phyloP scores from a whole-genome alignment of 2,888 invertebrate genomes.

The Fissipunctia ypsillon region DNA sequence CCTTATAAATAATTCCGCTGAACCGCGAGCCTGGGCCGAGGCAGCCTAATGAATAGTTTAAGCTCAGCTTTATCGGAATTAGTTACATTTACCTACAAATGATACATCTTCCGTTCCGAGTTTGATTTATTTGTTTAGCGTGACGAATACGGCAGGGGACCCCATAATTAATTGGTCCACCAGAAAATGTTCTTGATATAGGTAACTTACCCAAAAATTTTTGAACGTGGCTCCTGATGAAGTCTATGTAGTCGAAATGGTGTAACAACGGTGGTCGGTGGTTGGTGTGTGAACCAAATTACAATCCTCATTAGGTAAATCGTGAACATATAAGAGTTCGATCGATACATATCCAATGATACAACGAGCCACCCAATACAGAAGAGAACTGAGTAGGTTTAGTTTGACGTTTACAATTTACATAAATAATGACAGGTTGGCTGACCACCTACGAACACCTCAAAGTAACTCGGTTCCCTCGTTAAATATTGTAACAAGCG shows the following conservation, averaged over 20 bases:
- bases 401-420: conserved; percentile 22
- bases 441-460: conserved; percentile 42
- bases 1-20: conserved; percentile 78
- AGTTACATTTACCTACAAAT: conserved; percentile 57
- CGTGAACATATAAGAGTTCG: neutral
- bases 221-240: neutral
- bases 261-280: too few species aligned
- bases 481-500: conserved; percentile 48
- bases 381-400: conserved; percentile 26
- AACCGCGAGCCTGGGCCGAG: conserved; percentile 61
- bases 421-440: conserved; percentile 40
- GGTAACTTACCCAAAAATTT: neutral
- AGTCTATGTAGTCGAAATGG: neutral
- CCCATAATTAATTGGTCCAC: neutral
- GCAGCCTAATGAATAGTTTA: conserved; percentile 77
- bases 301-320: neutral
- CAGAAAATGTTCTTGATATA: neutral
- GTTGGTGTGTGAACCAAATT: neutral
- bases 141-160: neutral
- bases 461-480: conserved; percentile 31
- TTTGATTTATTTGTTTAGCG: conserved; percentile 15
- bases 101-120: conserved; percentile 17
- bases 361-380: conserved; percentile 10
- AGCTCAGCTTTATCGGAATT: conserved; percentile 71
- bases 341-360: conserved; percentile 17